Conservation (phyloP, 2,888 invertebrate species). For the Subacronicta megacephala region DNA sequence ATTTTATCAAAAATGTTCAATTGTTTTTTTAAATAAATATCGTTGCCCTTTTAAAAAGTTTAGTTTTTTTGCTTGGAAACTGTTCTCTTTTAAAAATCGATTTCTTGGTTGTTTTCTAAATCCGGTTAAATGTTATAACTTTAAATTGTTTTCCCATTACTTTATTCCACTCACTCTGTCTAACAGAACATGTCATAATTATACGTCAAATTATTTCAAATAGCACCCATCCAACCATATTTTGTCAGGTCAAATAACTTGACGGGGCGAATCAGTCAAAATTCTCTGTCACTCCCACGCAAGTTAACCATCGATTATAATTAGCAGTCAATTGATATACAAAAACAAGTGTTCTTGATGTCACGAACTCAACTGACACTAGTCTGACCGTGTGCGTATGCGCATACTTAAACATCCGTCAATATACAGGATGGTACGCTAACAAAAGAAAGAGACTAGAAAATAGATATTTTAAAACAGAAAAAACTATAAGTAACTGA, state of each 20-base stretch:
- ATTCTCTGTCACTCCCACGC: conserved; percentile 32
- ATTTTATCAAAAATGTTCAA: too few relatives aligned
- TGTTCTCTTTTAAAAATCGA: too few relatives aligned
- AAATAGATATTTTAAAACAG: background rate
- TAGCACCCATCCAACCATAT: background rate
- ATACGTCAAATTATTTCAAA: conserved; percentile 5
- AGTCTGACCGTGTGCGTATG: conserved; percentile 7
- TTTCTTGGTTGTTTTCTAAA: too few relatives aligned
- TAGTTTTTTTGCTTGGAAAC: too few relatives aligned
- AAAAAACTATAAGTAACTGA: too few relatives aligned
- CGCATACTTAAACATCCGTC: conserved; percentile 8
- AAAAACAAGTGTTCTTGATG: conserved; percentile 36
- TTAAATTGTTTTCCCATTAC: too few relatives aligned
- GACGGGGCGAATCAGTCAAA: conserved; percentile 23
- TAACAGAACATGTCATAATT: background rate
- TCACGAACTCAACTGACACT: conserved; percentile 8
- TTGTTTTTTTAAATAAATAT: too few relatives aligned
- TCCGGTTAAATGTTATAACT: too few relatives aligned
- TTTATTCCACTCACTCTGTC: too few relatives aligned
- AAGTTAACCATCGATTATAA: conserved; percentile 32
- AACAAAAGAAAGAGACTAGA: too few relatives aligned
- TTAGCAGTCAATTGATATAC: conserved; percentile 26
- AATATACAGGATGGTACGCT: conserved; percentile 22
- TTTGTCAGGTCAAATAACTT: conserved; percentile 8
- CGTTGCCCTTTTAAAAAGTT: too few relatives aligned